Percentiles rank a stretch among this genome's conserved stretches.
These are phyloP conservation scores for Lagocephalus sceleratus DNA, from an alignment of 2,797 vertebrate species.

Conservation along the genomic window DNA sequence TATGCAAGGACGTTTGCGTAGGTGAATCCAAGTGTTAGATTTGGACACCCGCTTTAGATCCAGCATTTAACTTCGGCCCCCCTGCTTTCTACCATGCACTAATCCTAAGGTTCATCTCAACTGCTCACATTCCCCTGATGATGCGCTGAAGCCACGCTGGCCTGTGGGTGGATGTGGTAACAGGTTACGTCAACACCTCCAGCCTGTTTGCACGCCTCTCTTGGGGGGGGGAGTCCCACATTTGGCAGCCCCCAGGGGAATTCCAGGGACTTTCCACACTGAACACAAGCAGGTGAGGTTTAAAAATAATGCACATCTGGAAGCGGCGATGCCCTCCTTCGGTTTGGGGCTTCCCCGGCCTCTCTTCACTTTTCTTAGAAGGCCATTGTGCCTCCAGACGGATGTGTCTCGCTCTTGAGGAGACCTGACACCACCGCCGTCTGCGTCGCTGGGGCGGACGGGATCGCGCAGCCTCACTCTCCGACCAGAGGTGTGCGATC, in stretches of 20 bases:
- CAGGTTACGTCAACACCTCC: constrained; percentile 57
- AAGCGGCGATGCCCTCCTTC: constrained; percentile 31
- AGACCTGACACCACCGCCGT: no score
- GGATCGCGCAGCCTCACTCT: constrained; percentile 46
- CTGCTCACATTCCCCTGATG: constrained; percentile 38
- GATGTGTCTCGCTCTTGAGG: no score
- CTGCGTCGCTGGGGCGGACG: no score
- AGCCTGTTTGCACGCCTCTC: constrained; percentile 11
- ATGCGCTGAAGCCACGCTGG: constrained; percentile 43
- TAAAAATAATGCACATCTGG: constrained; percentile 50
- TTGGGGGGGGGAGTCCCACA: constrained; percentile 48
- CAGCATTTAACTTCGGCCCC: no score
- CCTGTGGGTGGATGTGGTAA: constrained; percentile 46
- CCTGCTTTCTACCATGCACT: not conserved
- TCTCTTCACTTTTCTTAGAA: constrained; percentile 1
- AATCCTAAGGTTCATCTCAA: not conserved
- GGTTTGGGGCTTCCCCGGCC: constrained; percentile 4
- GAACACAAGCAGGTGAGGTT: constrained; percentile 49
- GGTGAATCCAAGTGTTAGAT: constrained; percentile 34
- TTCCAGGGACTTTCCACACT: constrained; percentile 59
- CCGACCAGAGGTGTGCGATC: constrained; percentile 64
- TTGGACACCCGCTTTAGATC: no score
- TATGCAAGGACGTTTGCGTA: constrained; percentile 42
- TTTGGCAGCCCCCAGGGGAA: constrained; percentile 51
- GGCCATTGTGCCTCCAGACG: no score